These are phyloP conservation scores for Platycnemis pennipes DNA, from an alignment of 2,888 invertebrate species.

Conservation along the genomic window DNA sequence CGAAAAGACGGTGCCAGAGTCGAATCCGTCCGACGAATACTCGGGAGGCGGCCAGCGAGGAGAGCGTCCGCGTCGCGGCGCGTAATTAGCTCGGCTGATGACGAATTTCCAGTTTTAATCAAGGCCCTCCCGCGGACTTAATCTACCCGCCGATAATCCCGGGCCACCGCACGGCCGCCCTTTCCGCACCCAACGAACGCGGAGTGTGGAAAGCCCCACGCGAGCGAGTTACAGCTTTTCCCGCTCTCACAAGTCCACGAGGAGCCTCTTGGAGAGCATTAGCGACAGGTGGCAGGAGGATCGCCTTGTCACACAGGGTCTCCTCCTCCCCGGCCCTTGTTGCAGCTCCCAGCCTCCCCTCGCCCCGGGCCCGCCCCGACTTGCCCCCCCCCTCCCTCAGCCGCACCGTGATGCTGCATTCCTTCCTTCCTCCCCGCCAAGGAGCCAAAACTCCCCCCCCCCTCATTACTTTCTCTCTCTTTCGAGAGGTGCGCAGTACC, in stretches of 20 bases:
- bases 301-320: neutral
- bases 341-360: neutral
- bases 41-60: neutral
- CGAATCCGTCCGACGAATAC: neutral
- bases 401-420: neutral
- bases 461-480: neutral
- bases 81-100: neutral
- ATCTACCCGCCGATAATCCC: neutral
- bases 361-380: no score
- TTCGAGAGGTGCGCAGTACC: neutral
- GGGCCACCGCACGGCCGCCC: neutral
- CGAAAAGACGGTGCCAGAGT: neutral
- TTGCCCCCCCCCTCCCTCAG: neutral
- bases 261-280: neutral
- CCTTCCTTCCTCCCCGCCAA: neutral
- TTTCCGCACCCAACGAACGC: neutral
- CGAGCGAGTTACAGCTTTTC: neutral
- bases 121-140: neutral
- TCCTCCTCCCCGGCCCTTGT: neutral
- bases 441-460: neutral
- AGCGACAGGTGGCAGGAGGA: constrained; percentile 26
- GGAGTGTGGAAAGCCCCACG: no score
- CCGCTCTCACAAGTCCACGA: neutral
- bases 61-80: neutral
- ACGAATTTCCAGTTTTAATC: neutral